These are phyloP conservation scores for Dolichoris vasculosae DNA, from an alignment of 1,140 invertebrate genomes.

Conservation along the genomic window DNA sequence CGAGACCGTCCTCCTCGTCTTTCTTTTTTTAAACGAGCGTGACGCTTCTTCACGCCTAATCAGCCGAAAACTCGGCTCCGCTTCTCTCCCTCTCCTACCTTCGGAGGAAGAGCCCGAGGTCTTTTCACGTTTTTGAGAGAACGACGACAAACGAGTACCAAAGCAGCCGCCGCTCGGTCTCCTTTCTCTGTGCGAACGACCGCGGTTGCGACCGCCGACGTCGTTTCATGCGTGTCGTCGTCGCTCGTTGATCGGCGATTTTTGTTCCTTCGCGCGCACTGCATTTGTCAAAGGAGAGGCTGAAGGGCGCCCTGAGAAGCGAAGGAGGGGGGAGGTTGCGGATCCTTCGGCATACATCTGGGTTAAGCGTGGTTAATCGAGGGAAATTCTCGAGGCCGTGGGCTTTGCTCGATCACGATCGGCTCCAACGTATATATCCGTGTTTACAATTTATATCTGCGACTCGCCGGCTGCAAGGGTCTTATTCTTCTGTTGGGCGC, in stretches of 20 bases:
- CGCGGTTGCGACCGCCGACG: constrained; percentile 30
- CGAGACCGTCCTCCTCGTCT: neutral
- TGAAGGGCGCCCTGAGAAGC: neutral
- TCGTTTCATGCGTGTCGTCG: constrained; percentile 32
- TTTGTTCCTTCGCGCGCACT: constrained; percentile 38
- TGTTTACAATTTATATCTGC: constrained; percentile 39
- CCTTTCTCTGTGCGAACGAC: constrained; percentile 20
- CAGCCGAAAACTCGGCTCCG: constrained; percentile 45
- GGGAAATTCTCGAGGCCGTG: constrained; percentile 32
- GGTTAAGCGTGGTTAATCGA: constrained; percentile 53
- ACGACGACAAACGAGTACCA: constrained; percentile 32
- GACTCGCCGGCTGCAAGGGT: constrained; percentile 20
- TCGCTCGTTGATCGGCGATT: constrained; percentile 41
- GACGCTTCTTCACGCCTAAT: constrained; percentile 53
- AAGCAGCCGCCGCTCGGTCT: neutral
- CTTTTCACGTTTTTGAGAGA: constrained; percentile 38
- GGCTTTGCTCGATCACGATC: constrained; percentile 42
- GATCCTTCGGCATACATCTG: constrained; percentile 41
- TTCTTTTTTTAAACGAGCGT: constrained; percentile 42
- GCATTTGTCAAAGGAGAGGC: neutral
- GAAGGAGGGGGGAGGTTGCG: neutral
- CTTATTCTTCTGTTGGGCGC: constrained; percentile 13
- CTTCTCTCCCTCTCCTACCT: neutral
- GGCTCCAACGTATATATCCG: neutral
- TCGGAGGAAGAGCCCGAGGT: neutral